phyloP scores from a whole-genome alignment of 2,113 vertebrate species.

The Sprattus sprattus region DNA sequence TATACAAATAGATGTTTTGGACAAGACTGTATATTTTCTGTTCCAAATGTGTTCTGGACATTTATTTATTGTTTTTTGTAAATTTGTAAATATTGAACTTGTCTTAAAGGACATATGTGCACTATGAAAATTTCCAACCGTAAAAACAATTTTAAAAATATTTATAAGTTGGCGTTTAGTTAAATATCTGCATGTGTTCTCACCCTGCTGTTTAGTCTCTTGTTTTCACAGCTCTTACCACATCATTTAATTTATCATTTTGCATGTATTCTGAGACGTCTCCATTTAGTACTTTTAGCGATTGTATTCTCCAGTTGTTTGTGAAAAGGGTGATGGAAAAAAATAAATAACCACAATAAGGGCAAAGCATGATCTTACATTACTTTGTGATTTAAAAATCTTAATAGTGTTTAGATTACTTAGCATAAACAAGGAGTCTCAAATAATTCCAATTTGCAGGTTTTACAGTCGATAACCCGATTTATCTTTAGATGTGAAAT shows the following conservation, averaged over 20 bases:
- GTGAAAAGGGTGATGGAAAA: conserved; percentile 60
- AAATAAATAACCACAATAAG: conserved; percentile 68
- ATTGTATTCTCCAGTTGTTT: conserved; percentile 59
- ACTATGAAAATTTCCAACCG: conserved; percentile 71
- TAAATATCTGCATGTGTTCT: conserved; percentile 71
- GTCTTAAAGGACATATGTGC: conserved; percentile 67
- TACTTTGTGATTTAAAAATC: not conserved
- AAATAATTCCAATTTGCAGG: not conserved
- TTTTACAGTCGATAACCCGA: not conserved
- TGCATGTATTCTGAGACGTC: conserved; percentile 69
- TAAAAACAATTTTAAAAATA: conserved; percentile 74
- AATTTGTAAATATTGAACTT: conserved; percentile 81
- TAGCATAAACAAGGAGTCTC: not conserved
- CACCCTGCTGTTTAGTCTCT: conserved; percentile 56
- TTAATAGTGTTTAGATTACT: not conserved
- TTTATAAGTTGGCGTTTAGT: conserved; percentile 78
- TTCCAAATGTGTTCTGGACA: conserved; percentile 47
- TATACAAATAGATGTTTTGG: conserved; percentile 38
- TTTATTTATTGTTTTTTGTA: conserved; percentile 84
- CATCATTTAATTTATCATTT: conserved; percentile 48
- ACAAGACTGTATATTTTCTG: conserved; percentile 46
- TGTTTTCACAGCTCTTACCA: conserved; percentile 43
- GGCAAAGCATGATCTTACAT: not conserved
- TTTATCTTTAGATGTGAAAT: not conserved
- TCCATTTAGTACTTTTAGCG: conserved; percentile 60